Evolutionary conservation across 2,113 vertebrate genomes (phyloP), one percentile per base, ranked within the genome.

Genomic region (Turdus rufiventris): DNA sequence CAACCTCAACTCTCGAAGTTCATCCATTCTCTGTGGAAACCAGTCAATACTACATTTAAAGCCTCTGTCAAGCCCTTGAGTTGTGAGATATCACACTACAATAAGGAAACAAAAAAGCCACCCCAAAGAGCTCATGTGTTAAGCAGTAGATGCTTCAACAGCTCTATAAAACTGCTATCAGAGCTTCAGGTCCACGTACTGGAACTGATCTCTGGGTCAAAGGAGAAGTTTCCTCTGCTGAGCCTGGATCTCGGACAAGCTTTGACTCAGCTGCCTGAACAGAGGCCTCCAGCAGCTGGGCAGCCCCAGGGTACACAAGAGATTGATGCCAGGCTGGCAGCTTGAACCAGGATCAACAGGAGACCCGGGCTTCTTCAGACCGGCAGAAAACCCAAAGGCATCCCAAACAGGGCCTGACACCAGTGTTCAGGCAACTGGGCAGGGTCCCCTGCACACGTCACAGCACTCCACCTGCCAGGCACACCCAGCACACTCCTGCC

Each of bases 291-390:
- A 72, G 75, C 87, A 81, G 68, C 85, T 42, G 38, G 48, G 57
- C 42, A 84, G 56, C 85, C 61, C 7, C 78, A 53, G 60, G 50
- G 12, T 12, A 67, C 43, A 12, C 25, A 5, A 20, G 62, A 72
- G n/a, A 36, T 3, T 3, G 8, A 2, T 1, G 31, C 29, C 1
- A 1, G 62, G 48, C 62, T 72, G 34, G 43, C 48, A 51, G 24
- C 40, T 25, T 38, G n/a, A 68, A 26, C 57, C 18, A 18, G 70
- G 23, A 62, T 12, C 81, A 87, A 50, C 65, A 78, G 85, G 74
- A 91, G 38, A 40, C 34, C 60, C 26, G 51, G 15, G 51, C 56
- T 87, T 29, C 70, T 78, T 23, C 68, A 80, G 7, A 47, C 26
- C 12, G 25, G 48, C 82, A 88, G 56, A 1, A 63, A 54, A 91